A percentile compares a stretch with the other conserved stretches of the same genome.
These are phyloP conservation scores for Tipula lateralis DNA, from an alignment of 2,888 invertebrate genomes.

Conservation along the genomic window DNA sequence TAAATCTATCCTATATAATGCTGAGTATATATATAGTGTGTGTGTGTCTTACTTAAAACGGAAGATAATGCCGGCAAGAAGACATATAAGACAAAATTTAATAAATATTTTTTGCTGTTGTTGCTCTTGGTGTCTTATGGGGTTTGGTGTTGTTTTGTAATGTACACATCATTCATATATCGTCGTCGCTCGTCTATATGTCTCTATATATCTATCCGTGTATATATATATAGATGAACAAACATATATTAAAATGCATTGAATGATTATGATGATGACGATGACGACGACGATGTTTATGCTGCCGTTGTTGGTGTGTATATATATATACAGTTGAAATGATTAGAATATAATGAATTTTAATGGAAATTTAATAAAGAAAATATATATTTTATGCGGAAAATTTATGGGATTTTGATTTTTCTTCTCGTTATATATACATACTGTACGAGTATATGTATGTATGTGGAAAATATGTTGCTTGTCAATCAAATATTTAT, in stretches of 20 bases:
- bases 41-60: not conserved
- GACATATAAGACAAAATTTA: conserved; percentile 1
- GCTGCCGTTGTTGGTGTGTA: not conserved
- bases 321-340: not conserved
- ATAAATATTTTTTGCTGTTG: not conserved
- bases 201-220: not conserved
- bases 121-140: not conserved
- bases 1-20: not conserved
- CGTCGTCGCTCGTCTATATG: not conserved
- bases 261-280: not conserved
- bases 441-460: not conserved
- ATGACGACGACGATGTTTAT: not conserved
- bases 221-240: not conserved
- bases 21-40: not conserved
- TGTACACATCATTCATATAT: conserved; percentile 1
- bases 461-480: not conserved
- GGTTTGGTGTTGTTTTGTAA: not conserved
- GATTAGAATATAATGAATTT: conserved; percentile 24
- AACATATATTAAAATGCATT: not conserved
- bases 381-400: conserved; percentile 12
- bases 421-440: not conserved
- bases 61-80: not conserved
- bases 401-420: conserved; percentile 24
- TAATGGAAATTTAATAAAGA: conserved; percentile 19
- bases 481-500: conserved; percentile 24